These are phyloP conservation scores for Latheticus oryzae DNA, from an alignment of 2,888 invertebrate genomes.

Conservation along the genomic window DNA sequence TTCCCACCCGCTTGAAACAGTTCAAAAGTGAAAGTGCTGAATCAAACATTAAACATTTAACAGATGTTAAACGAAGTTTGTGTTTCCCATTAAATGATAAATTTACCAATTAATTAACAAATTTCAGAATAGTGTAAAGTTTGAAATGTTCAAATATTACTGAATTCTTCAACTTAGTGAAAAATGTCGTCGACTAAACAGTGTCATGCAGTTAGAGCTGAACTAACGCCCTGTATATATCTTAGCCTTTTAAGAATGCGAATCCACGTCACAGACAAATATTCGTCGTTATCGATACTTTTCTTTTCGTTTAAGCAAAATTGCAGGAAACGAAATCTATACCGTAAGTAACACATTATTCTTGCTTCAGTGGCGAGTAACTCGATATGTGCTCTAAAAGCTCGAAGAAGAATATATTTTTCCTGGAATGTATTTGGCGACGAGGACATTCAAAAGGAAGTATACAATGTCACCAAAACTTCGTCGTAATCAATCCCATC, in stretches of 20 bases:
- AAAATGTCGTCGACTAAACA: no score
- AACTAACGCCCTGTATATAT: no score
- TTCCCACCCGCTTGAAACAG: no score
- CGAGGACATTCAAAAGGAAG: slow-evolving; percentile 43
- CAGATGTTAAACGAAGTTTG: no score
- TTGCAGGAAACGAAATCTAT: slow-evolving; percentile 43
- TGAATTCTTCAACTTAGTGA: no score
- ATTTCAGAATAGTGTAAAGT: no score
- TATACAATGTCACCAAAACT: slow-evolving; percentile 33
- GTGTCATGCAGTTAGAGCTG: no score
- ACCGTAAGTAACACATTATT: slow-evolving; percentile 45
- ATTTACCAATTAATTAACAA: no score
- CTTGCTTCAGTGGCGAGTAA: slow-evolving; percentile 42
- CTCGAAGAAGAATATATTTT: slow-evolving; percentile 43
- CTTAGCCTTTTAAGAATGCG: slow-evolving; percentile 3
- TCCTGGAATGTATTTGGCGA: slow-evolving; percentile 38
- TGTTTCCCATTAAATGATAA: no score
- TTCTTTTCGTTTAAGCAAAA: slow-evolving; percentile 37
- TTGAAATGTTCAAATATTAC: no score
- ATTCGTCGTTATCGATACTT: slow-evolving; percentile 27
- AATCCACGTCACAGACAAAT: slow-evolving; percentile 16
- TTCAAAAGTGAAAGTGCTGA: no score
- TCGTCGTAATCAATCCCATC: slow-evolving; percentile 2
- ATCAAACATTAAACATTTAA: no score
- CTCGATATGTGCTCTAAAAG: slow-evolving; percentile 45